Base-by-base conservation (phyloP, 2,888 invertebrate genomes). In the Morpho achilles region DNA sequence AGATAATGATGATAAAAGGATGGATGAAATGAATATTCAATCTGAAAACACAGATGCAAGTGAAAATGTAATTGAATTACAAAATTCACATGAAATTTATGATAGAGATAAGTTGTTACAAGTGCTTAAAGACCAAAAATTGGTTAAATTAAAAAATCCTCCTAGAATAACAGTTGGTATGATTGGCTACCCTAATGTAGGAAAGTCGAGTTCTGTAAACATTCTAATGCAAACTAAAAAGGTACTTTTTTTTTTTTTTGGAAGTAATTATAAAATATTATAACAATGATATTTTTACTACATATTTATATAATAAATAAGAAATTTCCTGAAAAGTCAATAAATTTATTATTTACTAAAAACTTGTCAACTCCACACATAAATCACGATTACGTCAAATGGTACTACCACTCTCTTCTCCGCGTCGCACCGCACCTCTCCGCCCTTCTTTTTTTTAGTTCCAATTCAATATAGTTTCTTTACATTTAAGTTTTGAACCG, bases 191-290 rank as follows among this genome's bases (percentile, higher is more conserved):
- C 99, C 99, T 0, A 99, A 99, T 92, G 99, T 99, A 1, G 99
- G 99, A n/a, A 99, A 99, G 85, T 99, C 99, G 82, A 99, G 99
- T 62, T 98, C 99, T 7, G 98, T 99, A 61, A 99, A 99, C 91
- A 93, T 98, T 16, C 82, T 99, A 50, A 92, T 99, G 84, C 94
- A 94, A 67, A 93, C 93, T 42, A 99, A 96, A 74, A 96, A 96
- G 87, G 95, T 95, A 52, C 7, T 41, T 16, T 7, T 0, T 39
- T 7, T 6, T 47, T 1, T 16, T 16, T 16, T 16, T 16, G 1
- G 16, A 16, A 16, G 16, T 16, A 16, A 1, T 16, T 16, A 16
- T 16, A 16, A 16, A 16, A 16, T 16, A 16, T 16, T 1, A 16
- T 16, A 16, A 16, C 16, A 16, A 16, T 16, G 16, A 16, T 16